These are phyloP conservation scores for Pterocles gutturalis DNA, from an alignment of 2,113 vertebrate species.

Conservation along the genomic window DNA sequence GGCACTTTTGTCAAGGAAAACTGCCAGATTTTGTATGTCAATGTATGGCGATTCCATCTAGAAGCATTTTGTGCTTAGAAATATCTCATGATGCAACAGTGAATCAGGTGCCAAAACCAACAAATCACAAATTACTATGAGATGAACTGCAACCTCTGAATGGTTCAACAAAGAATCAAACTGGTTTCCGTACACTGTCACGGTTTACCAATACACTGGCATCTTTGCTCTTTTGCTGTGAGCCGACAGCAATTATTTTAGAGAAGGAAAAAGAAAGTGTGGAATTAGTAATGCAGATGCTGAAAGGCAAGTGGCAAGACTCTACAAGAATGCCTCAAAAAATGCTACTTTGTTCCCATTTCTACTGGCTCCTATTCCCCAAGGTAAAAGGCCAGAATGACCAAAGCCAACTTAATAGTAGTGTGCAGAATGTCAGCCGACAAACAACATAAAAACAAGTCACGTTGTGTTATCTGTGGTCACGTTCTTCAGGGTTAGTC, in stretches of 20 bases:
- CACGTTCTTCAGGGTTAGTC: slow-evolving; percentile 87
- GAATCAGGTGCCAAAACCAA: slow-evolving; percentile 26
- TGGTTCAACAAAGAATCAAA: slow-evolving; percentile 80
- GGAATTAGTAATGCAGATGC: slow-evolving; percentile 92
- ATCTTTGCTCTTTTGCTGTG: slow-evolving; percentile 64
- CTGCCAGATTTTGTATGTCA: not conserved
- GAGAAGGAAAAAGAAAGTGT: slow-evolving; percentile 77
- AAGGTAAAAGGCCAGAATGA: slow-evolving; percentile 67
- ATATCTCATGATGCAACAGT: not conserved
- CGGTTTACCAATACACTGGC: not conserved
- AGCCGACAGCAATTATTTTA: slow-evolving; percentile 76
- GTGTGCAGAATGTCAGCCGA: slow-evolving; percentile 79
- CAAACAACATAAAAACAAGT: slow-evolving; percentile 88
- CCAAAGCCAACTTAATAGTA: slow-evolving; percentile 72
- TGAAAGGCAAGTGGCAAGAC: slow-evolving; percentile 87
- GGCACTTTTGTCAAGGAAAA: not conserved
- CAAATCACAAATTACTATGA: not conserved
- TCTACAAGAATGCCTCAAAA: slow-evolving; percentile 72
- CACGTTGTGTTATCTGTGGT: slow-evolving; percentile 91
- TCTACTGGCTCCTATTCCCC: slow-evolving; percentile 61
- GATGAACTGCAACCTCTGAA: slow-evolving; percentile 11
- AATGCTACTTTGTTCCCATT: slow-evolving; percentile 71
- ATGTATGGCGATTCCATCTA: not conserved
- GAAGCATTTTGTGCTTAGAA: not conserved
- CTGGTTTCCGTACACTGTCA: slow-evolving; percentile 65